A percentile compares a stretch with the other conserved stretches of the same genome.
phyloP scores from a whole-genome alignment of 2,113 vertebrate genomes.

The Podarcis raffonei region DNA sequence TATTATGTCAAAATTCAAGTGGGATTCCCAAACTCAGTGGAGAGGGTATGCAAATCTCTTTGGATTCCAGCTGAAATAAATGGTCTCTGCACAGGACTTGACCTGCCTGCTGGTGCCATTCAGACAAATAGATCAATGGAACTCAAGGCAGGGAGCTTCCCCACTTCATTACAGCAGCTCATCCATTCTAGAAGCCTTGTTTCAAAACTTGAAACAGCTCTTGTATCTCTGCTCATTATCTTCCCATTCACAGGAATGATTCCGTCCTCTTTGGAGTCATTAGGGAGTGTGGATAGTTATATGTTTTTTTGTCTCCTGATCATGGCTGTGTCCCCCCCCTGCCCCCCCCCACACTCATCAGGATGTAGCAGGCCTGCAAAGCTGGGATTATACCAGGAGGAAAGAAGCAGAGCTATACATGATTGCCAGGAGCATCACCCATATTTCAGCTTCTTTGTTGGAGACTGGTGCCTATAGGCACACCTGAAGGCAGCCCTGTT shows the following conservation, averaged over 20 bases:
- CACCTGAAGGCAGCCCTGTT: too few species aligned
- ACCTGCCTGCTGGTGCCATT: rapidly evolving
- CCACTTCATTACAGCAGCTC: rapidly evolving
- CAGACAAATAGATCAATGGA: background rate
- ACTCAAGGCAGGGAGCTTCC: rapidly evolving
- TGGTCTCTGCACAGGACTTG: rapidly evolving
- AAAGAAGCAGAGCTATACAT: background rate
- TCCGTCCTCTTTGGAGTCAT: background rate
- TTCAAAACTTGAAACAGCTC: background rate
- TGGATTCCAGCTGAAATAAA: background rate
- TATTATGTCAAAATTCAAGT: too few species aligned
- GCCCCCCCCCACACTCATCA: background rate
- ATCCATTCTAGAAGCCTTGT: background rate
- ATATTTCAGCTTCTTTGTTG: background rate
- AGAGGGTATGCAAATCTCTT: background rate
- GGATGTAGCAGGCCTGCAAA: background rate
- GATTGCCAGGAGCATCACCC: background rate
- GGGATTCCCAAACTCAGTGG: too few species aligned
- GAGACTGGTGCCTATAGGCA: too few species aligned
- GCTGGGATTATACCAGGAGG: background rate
- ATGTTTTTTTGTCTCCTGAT: rapidly evolving
- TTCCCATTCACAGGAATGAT: background rate
- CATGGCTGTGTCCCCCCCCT: background rate
- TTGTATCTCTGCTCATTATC: background rate
- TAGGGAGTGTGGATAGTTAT: rapidly evolving